Evolutionary conservation across 92 coral and sea anemone genomes (phyloP).

Genomic region (Actinostola sp.): DNA sequence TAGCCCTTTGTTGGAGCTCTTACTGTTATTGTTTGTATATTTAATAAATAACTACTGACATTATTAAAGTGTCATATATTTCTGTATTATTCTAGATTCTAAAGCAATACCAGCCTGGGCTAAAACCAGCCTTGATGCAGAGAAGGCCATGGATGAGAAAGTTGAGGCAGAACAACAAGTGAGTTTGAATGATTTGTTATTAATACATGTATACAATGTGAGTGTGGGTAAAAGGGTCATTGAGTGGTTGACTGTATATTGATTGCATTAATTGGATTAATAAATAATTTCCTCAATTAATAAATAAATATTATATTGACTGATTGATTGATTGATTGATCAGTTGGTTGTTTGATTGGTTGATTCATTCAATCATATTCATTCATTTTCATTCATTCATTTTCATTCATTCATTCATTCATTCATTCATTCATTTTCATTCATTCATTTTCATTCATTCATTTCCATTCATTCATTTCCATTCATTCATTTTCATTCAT

Average conservation of each 20-base stretch:
- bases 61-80: no score
- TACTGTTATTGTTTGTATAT: no score
- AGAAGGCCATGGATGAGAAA: conserved; percentile 60
- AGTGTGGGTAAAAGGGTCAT: background rate
- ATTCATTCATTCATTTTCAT: background rate
- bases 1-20: no score
- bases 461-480: background rate
- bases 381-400: no score
- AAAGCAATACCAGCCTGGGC: conserved; percentile 51
- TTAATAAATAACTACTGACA: no score
- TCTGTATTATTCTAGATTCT: background rate
- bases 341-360: background rate
- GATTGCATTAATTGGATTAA: background rate
- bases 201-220: background rate
- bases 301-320: background rate
- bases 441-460: background rate
- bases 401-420: background rate
- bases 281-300: no score
- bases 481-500: background rate
- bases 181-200: background rate
- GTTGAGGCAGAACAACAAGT: conserved; percentile 77
- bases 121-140: conserved; percentile 81
- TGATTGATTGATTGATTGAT: background rate
- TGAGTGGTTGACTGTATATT: background rate
- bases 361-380: background rate